Base-by-base conservation (phyloP, 2,888 invertebrate species). In the Gryllus longicercus region DNA sequence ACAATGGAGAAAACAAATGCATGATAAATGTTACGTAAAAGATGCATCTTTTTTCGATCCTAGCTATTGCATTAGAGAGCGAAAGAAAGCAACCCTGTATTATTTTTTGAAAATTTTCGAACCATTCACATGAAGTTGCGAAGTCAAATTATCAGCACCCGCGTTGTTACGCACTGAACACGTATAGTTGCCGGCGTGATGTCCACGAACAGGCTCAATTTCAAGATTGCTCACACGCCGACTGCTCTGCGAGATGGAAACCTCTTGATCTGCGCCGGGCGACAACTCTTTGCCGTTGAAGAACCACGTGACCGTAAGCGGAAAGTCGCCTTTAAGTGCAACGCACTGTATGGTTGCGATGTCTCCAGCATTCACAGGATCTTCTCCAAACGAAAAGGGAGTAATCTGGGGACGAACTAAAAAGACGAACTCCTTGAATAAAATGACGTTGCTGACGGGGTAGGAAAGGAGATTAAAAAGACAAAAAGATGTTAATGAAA, bases 301-400 rank as follows among this genome's bases (percentile, higher is more conserved):
- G 83, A 90, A 90, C 86, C 86, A 86, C 38, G 82, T 81, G 78
- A 86, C 84, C 63, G 91, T 90, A 81, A 94, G 88, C 78, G 94
- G 94, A 78, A 92, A 88, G 87, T 94, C 94, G 78, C 94, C 93
- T 84, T 91, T 89, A 83, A 90, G 89, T 76, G 90, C 90, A 78
- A 90, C 89, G 86, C 93, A 93, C 80, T 82, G 88, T 75, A 88
- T 84, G 80, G 82, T 86, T 21, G 85, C 85, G 78, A 85, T 84
- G 81, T 92, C 91, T 80, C 91, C 92, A 75, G 90, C 90, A 84
- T 91, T 90, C 79, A 91, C 86, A 1, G 91, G 89, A 83, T 90
- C 90, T 82, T 90, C 90, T 80, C 91, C 92, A 85, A 92, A 91
- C 82, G 89, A 87, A 81, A 86, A 86, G 5, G 89, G 88, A 21